Conservation (phyloP, 2,113 vertebrate species). For the Rhinopithecus roxellana region DNA sequence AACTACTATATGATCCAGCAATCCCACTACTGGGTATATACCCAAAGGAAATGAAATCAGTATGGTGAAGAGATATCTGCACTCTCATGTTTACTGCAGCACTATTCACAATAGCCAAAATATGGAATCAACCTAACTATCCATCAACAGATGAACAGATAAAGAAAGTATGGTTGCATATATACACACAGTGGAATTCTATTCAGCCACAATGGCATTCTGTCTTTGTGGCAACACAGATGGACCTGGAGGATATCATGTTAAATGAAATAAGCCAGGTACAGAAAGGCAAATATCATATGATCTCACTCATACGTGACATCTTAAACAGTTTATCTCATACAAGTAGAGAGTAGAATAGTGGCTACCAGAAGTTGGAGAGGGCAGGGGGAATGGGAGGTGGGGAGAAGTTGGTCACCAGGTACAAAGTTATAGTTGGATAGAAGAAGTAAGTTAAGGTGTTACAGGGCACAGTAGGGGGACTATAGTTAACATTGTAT, state of each 20-base stretch:
- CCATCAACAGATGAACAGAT: background rate
- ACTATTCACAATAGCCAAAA: background rate
- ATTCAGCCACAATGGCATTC: background rate
- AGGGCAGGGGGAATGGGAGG: background rate
- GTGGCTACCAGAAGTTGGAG: background rate
- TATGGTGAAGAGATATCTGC: background rate
- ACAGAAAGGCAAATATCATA: background rate
- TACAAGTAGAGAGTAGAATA: background rate
- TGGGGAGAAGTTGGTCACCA: background rate
- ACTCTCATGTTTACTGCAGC: background rate
- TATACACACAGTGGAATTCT: background rate
- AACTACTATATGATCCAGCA: background rate
- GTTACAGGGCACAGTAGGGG: background rate
- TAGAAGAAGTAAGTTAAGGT: background rate
- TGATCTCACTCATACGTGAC: background rate
- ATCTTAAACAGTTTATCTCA: background rate
- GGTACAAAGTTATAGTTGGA: background rate
- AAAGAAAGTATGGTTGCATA: background rate
- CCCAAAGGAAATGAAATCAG: background rate
- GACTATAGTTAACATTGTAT: background rate
- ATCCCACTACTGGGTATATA: background rate
- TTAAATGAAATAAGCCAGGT: background rate
- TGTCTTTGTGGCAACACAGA: background rate
- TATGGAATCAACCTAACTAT: background rate
- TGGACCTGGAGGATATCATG: background rate